Percentiles rank a stretch among this genome's conserved stretches.
phyloP scores from a whole-genome alignment of 30 jellyfish, hydroid and myxozoan species.

The Haliclystus octoradiatus region DNA sequence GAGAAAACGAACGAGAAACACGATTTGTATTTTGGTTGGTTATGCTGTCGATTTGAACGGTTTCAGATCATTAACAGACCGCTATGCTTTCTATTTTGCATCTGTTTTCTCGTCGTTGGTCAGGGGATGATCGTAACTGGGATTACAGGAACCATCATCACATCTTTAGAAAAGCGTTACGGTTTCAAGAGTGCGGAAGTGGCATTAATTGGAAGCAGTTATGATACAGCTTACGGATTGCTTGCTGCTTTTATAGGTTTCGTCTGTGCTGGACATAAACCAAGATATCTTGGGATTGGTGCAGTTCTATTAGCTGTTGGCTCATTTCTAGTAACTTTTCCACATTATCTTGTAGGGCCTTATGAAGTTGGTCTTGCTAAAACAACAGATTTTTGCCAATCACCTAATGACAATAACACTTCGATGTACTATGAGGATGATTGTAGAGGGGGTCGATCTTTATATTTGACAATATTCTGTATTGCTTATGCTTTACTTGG shows the following conservation, averaged over 20 bases:
- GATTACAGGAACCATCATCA: constrained; percentile 34
- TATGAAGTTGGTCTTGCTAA: constrained; percentile 65
- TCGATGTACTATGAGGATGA: constrained; percentile 1
- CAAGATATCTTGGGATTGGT: constrained; percentile 69
- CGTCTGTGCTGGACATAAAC: constrained; percentile 72
- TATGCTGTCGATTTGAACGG: constrained; percentile 18
- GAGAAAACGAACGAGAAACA: too few species aligned
- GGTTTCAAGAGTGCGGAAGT: constrained; percentile 80
- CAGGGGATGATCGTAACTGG: constrained; percentile 96
- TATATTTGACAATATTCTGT: constrained; percentile 40
- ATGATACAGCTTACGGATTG: constrained; percentile 84
- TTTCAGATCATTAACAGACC: constrained; percentile 66
- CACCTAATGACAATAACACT: constrained; percentile 3
- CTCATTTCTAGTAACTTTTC: constrained; percentile 49
- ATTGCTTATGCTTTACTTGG: constrained; percentile 73
- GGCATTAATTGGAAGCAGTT: constrained; percentile 48
- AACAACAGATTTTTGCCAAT: constrained; percentile 51
- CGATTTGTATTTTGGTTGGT: too few species aligned
- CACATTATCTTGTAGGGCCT: constrained; percentile 57
- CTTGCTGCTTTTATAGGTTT: constrained; percentile 60
- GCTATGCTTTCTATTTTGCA: constrained; percentile 22
- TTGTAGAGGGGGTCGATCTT: constrained; percentile 45
- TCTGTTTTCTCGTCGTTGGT: constrained; percentile 40
- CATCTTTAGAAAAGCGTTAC: constrained; percentile 79
- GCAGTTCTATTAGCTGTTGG: constrained; percentile 61